Evolutionary conservation across 2,113 vertebrate genomes (phyloP).

Genomic region (Anhinga rufa): DNA sequence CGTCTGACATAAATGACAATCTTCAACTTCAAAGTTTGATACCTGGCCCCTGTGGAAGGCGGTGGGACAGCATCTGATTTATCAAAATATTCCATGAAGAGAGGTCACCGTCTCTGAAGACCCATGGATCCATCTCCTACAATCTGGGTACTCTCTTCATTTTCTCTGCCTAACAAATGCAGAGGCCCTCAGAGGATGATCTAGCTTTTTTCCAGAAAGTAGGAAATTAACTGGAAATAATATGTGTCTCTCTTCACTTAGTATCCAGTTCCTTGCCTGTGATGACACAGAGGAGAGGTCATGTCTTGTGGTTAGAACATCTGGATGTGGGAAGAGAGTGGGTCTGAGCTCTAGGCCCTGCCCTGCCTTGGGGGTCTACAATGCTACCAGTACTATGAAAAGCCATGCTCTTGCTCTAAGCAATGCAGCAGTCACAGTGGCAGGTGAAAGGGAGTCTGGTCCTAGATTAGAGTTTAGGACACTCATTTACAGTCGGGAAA

Average conservation of each 20-base stretch:
- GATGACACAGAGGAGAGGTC: background rate
- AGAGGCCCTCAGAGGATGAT: background rate
- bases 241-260: background rate
- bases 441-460: background rate
- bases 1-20: background rate
- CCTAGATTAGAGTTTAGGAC: background rate
- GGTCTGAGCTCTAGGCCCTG: background rate
- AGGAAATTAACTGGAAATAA: background rate
- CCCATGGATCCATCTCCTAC: background rate
- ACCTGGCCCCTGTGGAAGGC: background rate
- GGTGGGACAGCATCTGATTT: background rate
- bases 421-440: background rate
- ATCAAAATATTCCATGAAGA: background rate
- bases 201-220: background rate
- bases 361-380: background rate
- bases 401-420: background rate
- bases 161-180: background rate
- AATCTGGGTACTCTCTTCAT: background rate
- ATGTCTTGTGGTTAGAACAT: background rate
- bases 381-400: background rate
- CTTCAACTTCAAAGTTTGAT: background rate
- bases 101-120: background rate
- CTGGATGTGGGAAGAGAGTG: background rate
- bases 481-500: background rate
- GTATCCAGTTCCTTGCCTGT: background rate